These are phyloP conservation scores for Montipora foliosa DNA, from an alignment of 64 coral and sea anemone genomes.

Conservation along the genomic window DNA sequence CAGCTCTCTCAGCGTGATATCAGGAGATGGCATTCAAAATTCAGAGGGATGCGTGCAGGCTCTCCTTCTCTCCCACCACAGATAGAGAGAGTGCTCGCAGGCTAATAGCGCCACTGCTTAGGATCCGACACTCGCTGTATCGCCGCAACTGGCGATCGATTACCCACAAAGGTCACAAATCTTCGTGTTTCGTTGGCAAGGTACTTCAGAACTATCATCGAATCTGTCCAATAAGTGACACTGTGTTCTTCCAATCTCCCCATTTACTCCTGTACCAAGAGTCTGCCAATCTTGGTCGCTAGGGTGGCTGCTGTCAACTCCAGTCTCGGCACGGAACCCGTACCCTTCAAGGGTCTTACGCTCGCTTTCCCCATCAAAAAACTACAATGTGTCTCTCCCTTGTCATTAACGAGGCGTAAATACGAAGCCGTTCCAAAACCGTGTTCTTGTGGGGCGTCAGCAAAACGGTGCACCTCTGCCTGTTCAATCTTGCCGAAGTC, in stretches of 20 bases:
- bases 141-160: constrained; percentile 51
- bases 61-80: too few species aligned
- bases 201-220: background rate
- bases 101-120: constrained; percentile 19
- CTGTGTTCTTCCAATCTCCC: constrained; percentile 3
- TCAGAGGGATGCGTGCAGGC: too few species aligned
- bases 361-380: constrained; percentile 43
- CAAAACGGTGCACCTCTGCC: constrained; percentile 52
- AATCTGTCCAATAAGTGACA: constrained; percentile 72
- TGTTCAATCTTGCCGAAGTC: constrained; percentile 14
- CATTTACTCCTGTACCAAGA: constrained; percentile 47
- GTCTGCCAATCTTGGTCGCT: constrained; percentile 33
- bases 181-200: constrained; percentile 56
- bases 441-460: constrained; percentile 56
- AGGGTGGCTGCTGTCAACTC: constrained; percentile 53
- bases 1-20: too few species aligned
- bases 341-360: constrained; percentile 43
- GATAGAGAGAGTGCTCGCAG: too few species aligned
- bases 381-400: constrained; percentile 21
- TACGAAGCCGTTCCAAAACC: constrained; percentile 57
- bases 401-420: background rate
- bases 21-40: too few species aligned
- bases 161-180: constrained; percentile 71
- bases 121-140: constrained; percentile 67
- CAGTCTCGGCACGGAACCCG: constrained; percentile 34